Conservation (phyloP, 2,113 vertebrate species). For the Hymenochirus boettgeri region DNA sequence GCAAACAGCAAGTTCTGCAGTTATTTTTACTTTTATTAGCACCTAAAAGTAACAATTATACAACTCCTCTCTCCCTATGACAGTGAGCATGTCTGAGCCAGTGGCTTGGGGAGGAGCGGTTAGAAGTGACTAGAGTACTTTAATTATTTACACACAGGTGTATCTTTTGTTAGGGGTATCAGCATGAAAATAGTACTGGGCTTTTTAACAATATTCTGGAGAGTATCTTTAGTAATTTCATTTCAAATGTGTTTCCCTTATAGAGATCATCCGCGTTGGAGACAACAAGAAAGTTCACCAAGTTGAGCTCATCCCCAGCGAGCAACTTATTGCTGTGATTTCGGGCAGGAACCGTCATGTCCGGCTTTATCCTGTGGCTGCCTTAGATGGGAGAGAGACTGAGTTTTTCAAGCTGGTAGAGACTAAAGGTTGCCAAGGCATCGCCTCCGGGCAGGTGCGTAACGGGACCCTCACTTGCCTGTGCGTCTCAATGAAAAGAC, state of each 20-base stretch:
- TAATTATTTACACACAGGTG: too few species aligned
- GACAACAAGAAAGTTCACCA: conserved; percentile 98
- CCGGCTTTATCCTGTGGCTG: conserved; percentile 84
- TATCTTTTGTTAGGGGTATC: too few species aligned
- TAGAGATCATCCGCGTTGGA: conserved; percentile 93
- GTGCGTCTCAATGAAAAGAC: conserved; percentile 93
- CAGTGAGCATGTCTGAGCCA: too few species aligned
- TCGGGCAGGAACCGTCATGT: conserved; percentile 95
- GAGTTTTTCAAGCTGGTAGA: conserved; percentile 91
- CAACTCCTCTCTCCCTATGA: too few species aligned
- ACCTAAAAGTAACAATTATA: too few species aligned
- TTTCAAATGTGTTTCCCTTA: conserved; percentile 13
- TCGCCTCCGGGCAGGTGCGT: conserved; percentile 79
- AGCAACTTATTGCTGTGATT: conserved; percentile 92
- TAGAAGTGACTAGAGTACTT: too few species aligned
- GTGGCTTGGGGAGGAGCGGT: too few species aligned
- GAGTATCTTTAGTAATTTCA: conserved; percentile 15
- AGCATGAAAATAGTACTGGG: too few species aligned
- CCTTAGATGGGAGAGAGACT: conserved; percentile 85
- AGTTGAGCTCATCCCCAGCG: conserved; percentile 83
- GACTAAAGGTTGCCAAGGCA: conserved; percentile 87
- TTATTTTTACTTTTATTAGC: too few species aligned
- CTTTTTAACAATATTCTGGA: too few species aligned
- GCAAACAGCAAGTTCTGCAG: too few species aligned
- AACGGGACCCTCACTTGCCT: conserved; percentile 81